phyloP scores from a whole-genome alignment of 2,797 vertebrate species.

The Spinus olivaceus region DNA sequence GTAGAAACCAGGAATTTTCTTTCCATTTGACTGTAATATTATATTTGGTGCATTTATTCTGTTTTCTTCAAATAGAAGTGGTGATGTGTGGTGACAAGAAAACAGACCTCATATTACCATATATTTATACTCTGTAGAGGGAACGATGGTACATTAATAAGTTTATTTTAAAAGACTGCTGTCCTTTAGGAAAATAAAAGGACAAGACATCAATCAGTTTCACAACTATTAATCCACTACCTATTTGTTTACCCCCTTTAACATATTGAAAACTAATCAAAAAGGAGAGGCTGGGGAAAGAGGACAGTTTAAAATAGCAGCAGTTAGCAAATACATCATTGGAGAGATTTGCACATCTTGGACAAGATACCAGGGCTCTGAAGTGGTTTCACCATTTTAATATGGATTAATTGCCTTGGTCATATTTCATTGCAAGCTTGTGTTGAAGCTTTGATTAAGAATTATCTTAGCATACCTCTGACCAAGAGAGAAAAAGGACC shows the following conservation, averaged over 20 bases:
- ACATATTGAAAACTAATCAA: slow-evolving; percentile 28
- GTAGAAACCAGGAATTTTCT: slow-evolving; percentile 57
- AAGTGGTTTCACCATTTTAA: neutral
- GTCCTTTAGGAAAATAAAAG: slow-evolving; percentile 45
- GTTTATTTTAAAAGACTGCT: slow-evolving; percentile 48
- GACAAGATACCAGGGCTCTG: neutral
- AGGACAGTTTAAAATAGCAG: slow-evolving; percentile 2
- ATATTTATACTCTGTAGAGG: slow-evolving; percentile 62
- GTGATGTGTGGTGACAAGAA: slow-evolving; percentile 76
- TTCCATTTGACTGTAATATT: slow-evolving; percentile 73
- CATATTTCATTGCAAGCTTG: neutral
- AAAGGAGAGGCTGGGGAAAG: neutral
- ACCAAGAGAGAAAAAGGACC: neutral
- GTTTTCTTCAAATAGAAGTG: slow-evolving; percentile 68
- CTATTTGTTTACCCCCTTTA: slow-evolving; percentile 46
- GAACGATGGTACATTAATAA: slow-evolving; percentile 45
- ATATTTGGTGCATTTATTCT: slow-evolving; percentile 72
- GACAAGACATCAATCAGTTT: slow-evolving; percentile 20
- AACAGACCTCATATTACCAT: slow-evolving; percentile 71
- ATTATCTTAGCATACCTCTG: neutral
- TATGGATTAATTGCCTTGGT: neutral
- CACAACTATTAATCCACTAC: slow-evolving; percentile 24
- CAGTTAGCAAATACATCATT: neutral
- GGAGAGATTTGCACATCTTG: neutral
- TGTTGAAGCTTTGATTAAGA: neutral